These are phyloP conservation scores for Remorina albescens DNA, from an alignment of 2,797 vertebrate species.

Conservation along the genomic window DNA sequence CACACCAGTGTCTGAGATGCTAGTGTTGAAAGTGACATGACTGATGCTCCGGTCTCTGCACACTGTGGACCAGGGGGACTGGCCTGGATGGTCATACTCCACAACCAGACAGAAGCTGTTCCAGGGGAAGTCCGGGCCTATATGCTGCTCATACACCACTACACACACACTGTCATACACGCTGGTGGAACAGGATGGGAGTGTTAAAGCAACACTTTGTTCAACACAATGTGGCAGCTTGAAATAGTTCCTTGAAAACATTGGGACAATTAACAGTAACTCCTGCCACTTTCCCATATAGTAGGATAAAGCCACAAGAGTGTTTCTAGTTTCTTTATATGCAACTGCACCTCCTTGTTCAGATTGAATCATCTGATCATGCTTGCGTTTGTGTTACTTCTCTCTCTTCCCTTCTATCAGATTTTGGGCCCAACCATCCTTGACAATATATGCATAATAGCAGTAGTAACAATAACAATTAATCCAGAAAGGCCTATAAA, in stretches of 20 bases:
- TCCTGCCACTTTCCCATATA: background rate
- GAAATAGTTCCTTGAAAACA: constrained; percentile 24
- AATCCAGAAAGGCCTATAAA: background rate
- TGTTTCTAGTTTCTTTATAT: too few relatives aligned
- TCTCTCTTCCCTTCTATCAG: too few relatives aligned
- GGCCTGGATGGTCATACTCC: constrained; percentile 89
- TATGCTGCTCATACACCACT: constrained; percentile 85
- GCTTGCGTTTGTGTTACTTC: too few relatives aligned
- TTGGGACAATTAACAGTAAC: background rate
- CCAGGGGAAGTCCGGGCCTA: constrained; percentile 94
- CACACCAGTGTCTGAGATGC: constrained; percentile 76
- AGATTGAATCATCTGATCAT: too few relatives aligned
- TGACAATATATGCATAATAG: too few relatives aligned
- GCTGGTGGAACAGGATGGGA: constrained; percentile 66
- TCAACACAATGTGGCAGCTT: background rate
- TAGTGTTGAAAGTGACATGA: constrained; percentile 86
- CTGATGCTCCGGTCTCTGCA: constrained; percentile 86
- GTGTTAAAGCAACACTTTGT: constrained; percentile 23
- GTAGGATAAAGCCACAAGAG: background rate
- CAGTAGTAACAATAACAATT: too few relatives aligned
- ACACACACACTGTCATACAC: constrained; percentile 81
- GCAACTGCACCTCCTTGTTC: too few relatives aligned
- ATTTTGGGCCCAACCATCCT: too few relatives aligned
- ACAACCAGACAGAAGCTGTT: constrained; percentile 88
- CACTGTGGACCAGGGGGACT: constrained; percentile 86